A percentile compares a stretch with the other conserved stretches of the same genome.
These are phyloP conservation scores for Gambusia holbrooki DNA, from an alignment of 2,113 vertebrate species.

Conservation along the genomic window DNA sequence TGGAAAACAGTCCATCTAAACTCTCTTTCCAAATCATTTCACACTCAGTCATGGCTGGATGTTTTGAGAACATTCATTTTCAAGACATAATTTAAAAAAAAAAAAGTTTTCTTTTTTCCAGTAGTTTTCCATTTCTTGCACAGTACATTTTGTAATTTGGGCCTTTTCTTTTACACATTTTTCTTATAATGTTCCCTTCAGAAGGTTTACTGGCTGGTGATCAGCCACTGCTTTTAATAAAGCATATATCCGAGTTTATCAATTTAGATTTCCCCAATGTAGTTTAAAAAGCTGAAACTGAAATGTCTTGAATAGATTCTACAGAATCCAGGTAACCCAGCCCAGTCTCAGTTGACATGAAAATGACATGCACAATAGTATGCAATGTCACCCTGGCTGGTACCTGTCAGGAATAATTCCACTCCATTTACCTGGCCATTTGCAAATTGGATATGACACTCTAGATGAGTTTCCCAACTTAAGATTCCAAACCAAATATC, in stretches of 20 bases:
- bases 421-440: slow-evolving; percentile 24
- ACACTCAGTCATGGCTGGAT: background rate
- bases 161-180: too few species aligned
- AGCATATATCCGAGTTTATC: background rate
- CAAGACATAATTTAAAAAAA: background rate
- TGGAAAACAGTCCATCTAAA: background rate
- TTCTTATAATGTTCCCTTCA: too few species aligned
- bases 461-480: slow-evolving; percentile 57
- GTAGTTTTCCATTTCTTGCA: too few species aligned
- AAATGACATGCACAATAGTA: slow-evolving; percentile 27
- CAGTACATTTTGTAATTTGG: too few species aligned
- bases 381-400: slow-evolving; percentile 14
- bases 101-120: too few species aligned
- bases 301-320: background rate
- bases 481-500: slow-evolving; percentile 61
- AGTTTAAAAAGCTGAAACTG: background rate
- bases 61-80: background rate
- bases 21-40: background rate
- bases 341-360: background rate
- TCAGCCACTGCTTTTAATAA: background rate
- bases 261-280: background rate
- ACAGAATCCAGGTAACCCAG: background rate
- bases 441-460: slow-evolving; percentile 56
- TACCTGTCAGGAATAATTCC: slow-evolving; percentile 52
- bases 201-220: background rate